Conservation (phyloP, 2,797 vertebrate genomes). For the Enteromius anoplus region DNA sequence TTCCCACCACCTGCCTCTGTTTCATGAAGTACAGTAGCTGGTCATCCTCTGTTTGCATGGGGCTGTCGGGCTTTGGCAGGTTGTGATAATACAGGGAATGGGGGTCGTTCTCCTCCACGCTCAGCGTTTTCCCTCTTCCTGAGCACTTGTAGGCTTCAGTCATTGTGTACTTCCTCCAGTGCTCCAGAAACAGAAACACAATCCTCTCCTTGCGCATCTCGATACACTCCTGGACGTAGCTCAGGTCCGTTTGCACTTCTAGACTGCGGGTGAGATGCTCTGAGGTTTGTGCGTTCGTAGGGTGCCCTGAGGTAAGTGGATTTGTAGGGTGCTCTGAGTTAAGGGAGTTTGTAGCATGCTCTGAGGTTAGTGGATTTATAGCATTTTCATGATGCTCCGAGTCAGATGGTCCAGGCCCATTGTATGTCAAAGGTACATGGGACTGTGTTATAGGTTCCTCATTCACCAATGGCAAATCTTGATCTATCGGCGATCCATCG, state of each 20-base stretch:
- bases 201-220: constrained; percentile 91
- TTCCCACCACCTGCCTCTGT: constrained; percentile 85
- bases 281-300: constrained; percentile 72
- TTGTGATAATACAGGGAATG: constrained; percentile 61
- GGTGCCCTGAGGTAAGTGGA: constrained; percentile 40
- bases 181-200: constrained; percentile 90
- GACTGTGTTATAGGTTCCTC: constrained; percentile 71
- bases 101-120: constrained; percentile 64
- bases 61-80: constrained; percentile 58
- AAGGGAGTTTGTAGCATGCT: constrained; percentile 68
- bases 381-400: constrained; percentile 65
- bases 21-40: constrained; percentile 84
- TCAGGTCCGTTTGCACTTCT: constrained; percentile 81
- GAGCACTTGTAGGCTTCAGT: constrained; percentile 74
- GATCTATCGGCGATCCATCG: constrained; percentile 59
- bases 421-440: constrained; percentile 67
- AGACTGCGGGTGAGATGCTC: constrained; percentile 77
- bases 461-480: constrained; percentile 67
- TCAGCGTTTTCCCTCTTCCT: constrained; percentile 64
- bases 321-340: constrained; percentile 65
- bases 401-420: constrained; percentile 64
- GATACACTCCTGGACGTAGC: constrained; percentile 81
- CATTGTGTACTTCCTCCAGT: constrained; percentile 91
- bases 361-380: not conserved
- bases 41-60: constrained; percentile 79